Conservation (phyloP, 2,797 vertebrate species). For the Delichon dasypus region DNA sequence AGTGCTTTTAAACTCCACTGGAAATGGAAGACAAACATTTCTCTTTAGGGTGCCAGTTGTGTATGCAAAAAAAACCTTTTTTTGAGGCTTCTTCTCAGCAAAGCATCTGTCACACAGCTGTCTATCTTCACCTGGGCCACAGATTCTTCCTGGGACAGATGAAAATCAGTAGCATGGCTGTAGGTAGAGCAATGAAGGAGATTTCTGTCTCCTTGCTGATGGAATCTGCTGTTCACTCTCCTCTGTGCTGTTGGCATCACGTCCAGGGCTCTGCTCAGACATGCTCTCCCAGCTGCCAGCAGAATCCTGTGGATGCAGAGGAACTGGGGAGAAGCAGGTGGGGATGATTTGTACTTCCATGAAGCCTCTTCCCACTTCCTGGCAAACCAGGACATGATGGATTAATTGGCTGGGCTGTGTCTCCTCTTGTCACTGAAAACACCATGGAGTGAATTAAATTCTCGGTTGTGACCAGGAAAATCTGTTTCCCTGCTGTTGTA, state of each 20-base stretch:
- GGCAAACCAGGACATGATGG: not conserved
- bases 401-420: not conserved
- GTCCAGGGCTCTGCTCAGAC: accelerated
- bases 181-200: not conserved
- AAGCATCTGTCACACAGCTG: not conserved
- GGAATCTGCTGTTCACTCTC: not conserved
- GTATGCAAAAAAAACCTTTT: not conserved
- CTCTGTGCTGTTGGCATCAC: accelerated
- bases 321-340: not conserved
- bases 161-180: not conserved
- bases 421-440: not conserved
- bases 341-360: not conserved
- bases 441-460: not conserved
- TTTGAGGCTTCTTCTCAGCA: not conserved
- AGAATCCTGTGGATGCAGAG: not conserved
- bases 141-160: not conserved
- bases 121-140: not conserved
- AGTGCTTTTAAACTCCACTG: not conserved
- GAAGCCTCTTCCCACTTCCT: not conserved
- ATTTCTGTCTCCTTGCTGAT: not conserved
- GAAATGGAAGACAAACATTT: not conserved
- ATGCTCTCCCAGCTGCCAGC: not conserved
- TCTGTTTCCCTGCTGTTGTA: not conserved
- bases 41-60: not conserved
- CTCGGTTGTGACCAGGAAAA: not conserved